phyloP scores from a whole-genome alignment of 1,140 invertebrate species.

The Epicauta chinensis region DNA sequence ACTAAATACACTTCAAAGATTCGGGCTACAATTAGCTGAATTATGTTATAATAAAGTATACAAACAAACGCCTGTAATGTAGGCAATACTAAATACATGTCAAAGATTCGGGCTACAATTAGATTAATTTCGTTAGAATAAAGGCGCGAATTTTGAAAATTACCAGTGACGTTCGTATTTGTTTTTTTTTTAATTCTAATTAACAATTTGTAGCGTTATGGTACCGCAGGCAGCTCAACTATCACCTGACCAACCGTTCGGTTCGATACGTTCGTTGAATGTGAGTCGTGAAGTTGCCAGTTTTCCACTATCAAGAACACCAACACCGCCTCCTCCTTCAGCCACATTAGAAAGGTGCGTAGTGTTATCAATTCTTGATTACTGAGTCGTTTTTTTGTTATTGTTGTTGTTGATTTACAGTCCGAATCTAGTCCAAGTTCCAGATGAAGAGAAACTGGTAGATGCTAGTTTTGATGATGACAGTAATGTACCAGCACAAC shows the following conservation, averaged over 20 bases:
- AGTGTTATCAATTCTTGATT: too few relatives aligned
- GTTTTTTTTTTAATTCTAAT: neutral
- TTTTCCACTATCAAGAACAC: constrained; percentile 65
- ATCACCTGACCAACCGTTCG: constrained; percentile 65
- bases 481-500: constrained; percentile 24
- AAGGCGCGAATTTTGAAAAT: neutral
- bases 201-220: constrained; percentile 51
- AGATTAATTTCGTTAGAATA: neutral
- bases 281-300: constrained; percentile 70
- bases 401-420: too few relatives aligned
- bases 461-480: constrained; percentile 27
- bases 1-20: too few relatives aligned
- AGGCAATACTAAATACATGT: too few relatives aligned
- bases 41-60: too few relatives aligned
- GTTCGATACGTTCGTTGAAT: constrained; percentile 62
- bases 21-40: too few relatives aligned
- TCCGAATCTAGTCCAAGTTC: constrained; percentile 38
- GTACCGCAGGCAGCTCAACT: constrained; percentile 58
- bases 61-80: too few relatives aligned
- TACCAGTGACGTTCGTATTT: too few relatives aligned
- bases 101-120: too few relatives aligned
- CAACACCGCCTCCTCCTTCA: constrained; percentile 56
- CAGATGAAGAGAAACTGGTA: constrained; percentile 41
- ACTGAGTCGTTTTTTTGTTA: too few relatives aligned
- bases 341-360: constrained; percentile 43